These are phyloP conservation scores for Sander vitreus DNA, from an alignment of 2,113 vertebrate species.

Conservation along the genomic window DNA sequence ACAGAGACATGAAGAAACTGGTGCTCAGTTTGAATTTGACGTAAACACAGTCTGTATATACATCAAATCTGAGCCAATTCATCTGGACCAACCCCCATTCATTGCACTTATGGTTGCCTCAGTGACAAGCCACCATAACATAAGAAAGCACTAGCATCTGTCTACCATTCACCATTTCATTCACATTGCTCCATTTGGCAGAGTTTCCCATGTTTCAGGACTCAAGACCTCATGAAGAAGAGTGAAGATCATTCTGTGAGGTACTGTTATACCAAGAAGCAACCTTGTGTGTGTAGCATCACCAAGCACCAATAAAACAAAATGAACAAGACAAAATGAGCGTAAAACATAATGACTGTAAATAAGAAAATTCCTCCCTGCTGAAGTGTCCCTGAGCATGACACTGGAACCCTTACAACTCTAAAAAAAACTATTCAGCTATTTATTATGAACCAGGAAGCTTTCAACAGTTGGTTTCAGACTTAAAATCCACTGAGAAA, in stretches of 20 bases:
- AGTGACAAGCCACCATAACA: not conserved
- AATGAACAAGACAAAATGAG: not conserved
- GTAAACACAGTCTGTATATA: slow-evolving; percentile 47
- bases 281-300: not conserved
- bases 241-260: slow-evolving; percentile 16
- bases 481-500: slow-evolving; percentile 4
- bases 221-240: not conserved
- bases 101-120: not conserved
- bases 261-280: not conserved
- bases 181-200: slow-evolving; percentile 3
- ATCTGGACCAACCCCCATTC: slow-evolving; percentile 42
- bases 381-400: not conserved
- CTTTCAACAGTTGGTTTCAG: slow-evolving; percentile 6
- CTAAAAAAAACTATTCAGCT: slow-evolving; percentile 29
- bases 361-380: slow-evolving; percentile 14
- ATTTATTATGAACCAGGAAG: slow-evolving; percentile 16
- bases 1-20: slow-evolving; percentile 12
- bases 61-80: slow-evolving; percentile 33
- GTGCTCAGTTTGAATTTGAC: slow-evolving; percentile 14
- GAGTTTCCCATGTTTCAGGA: not conserved
- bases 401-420: not conserved
- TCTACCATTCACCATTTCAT: not conserved
- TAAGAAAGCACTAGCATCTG: slow-evolving; percentile 10
- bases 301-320: not conserved
- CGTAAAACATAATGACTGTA: not conserved